phyloP scores from a whole-genome alignment of 2,888 invertebrate genomes.

The Deilephila elpenor region DNA sequence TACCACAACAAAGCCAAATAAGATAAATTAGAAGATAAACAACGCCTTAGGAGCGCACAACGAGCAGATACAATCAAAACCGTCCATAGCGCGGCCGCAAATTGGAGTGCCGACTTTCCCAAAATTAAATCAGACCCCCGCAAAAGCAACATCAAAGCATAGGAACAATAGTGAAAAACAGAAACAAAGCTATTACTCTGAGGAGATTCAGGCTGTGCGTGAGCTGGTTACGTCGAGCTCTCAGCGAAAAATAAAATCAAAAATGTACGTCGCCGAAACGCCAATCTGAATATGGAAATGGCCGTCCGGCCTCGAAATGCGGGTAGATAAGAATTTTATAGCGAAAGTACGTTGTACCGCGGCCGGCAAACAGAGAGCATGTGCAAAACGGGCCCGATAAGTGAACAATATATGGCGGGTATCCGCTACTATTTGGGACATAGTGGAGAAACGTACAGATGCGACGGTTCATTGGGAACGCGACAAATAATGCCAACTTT shows the following conservation, averaged over 20 bases:
- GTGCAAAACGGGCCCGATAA: slow-evolving; percentile 63
- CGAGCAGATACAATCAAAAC: slow-evolving; percentile 19
- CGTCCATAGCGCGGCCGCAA: neutral
- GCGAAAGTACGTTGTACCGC: slow-evolving; percentile 51
- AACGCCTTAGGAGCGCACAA: slow-evolving; percentile 1
- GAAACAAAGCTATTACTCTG: slow-evolving; percentile 57
- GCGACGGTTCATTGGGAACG: slow-evolving; percentile 14
- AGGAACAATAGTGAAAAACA: slow-evolving; percentile 49
- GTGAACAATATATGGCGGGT: slow-evolving; percentile 49
- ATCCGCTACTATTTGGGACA: slow-evolving; percentile 39
- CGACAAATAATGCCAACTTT: neutral
- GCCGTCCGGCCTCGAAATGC: slow-evolving; percentile 73
- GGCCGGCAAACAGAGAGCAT: slow-evolving; percentile 60
- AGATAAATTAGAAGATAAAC: slow-evolving; percentile 25
- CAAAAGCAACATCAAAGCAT: slow-evolving; percentile 38
- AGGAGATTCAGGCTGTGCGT: slow-evolving; percentile 32
- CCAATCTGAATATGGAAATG: slow-evolving; percentile 79
- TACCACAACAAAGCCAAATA: slow-evolving; percentile 4
- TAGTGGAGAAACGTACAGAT: slow-evolving; percentile 33
- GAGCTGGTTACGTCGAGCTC: slow-evolving; percentile 36
- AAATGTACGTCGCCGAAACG: slow-evolving; percentile 52
- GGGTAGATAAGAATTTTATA: slow-evolving; percentile 79
- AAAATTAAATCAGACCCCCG: slow-evolving; percentile 12
- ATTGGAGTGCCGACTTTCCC: slow-evolving; percentile 10
- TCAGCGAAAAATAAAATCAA: slow-evolving; percentile 49